Evolutionary conservation across 2,113 vertebrate species (phyloP), one percentile per base, ranked within the genome.

Genomic region (Aptenodytes patagonicus): DNA sequence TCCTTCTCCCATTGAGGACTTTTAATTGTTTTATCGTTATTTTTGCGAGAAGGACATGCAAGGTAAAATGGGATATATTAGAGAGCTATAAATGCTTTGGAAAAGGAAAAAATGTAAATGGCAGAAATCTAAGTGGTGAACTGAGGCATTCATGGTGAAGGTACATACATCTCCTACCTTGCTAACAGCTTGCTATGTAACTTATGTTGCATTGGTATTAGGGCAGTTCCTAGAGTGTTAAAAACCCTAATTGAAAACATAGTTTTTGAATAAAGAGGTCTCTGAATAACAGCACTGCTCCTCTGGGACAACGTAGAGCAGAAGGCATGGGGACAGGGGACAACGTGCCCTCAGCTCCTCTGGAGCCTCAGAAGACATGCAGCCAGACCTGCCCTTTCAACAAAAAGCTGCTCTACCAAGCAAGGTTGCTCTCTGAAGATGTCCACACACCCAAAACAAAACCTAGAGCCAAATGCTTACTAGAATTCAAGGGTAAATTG

Each of bases 171-270:
- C 82, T 61, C 52, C 66, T 80, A 21, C 62, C 57, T 76, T 55
- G 40, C 40, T 75, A 81, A 62, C 28, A 68, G 16, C 47, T 61
- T 68, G 62, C 57, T 32, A 5, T 0, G 6, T 46, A 54, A 54
- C 51, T 81, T 14, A 10, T 0, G 4, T 22, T 1, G 1, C 31
- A 5, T 16, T 36, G 36, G 44, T 83, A 11, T 10, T 16, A 10
- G 1, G 5, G 44, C 44, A 84, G 28, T n/a, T 55, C 20, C 47
- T 75, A 0, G 0, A 51, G 68, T 34, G 76, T 70, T 77, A 73
- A 66, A 93, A 89, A 11, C 13, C 11, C 29, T 75, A 7, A 55
- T 3, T 46, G 69, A 51, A 76, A 90, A 68, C 7, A 54, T 1
- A 6, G 1, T 8, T 77, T 57, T 54, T 29, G 51, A 75, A 75